Conservation (phyloP, 2,888 invertebrate genomes). For the Rhagium mordax region DNA sequence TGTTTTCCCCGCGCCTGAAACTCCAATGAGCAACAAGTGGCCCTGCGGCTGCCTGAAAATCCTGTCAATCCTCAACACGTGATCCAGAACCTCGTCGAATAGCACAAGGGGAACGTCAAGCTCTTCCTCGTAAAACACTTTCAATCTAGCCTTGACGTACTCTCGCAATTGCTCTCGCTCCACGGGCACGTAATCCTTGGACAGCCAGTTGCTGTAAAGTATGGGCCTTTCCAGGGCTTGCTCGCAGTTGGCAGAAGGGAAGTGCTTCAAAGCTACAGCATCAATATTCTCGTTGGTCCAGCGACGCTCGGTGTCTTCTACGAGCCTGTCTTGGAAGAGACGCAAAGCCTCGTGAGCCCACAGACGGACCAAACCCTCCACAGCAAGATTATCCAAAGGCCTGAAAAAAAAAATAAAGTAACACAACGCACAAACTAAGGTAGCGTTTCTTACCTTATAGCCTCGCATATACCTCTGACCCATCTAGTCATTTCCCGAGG, state of each 20-base stretch:
- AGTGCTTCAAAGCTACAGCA: conserved; percentile 92
- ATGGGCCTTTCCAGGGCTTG: conserved; percentile 94
- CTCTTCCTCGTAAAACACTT: conserved; percentile 99
- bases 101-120: conserved; percentile 97
- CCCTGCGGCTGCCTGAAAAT: conserved; percentile 99
- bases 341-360: conserved; percentile 99
- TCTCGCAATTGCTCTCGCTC: conserved; percentile 95
- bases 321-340: conserved; percentile 96
- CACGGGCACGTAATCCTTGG: conserved; percentile 98
- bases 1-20: conserved; percentile 99
- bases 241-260: conserved; percentile 80
- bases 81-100: conserved; percentile 99
- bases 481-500: conserved; percentile 99
- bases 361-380: conserved; percentile 96
- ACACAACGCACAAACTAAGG: not conserved
- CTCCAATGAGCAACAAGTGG: conserved; percentile 96
- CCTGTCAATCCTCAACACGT: conserved; percentile 97
- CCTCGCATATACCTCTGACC: conserved; percentile 99
- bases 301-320: conserved; percentile 93
- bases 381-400: conserved; percentile 91
- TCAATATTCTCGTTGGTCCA: conserved; percentile 99
- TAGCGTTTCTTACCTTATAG: conserved; percentile 76
- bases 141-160: conserved; percentile 96
- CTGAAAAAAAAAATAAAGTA: conserved; percentile 70
- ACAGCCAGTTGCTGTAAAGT: conserved; percentile 98